phyloP scores from a whole-genome alignment of 2,113 vertebrate species.

The Indri indri region DNA sequence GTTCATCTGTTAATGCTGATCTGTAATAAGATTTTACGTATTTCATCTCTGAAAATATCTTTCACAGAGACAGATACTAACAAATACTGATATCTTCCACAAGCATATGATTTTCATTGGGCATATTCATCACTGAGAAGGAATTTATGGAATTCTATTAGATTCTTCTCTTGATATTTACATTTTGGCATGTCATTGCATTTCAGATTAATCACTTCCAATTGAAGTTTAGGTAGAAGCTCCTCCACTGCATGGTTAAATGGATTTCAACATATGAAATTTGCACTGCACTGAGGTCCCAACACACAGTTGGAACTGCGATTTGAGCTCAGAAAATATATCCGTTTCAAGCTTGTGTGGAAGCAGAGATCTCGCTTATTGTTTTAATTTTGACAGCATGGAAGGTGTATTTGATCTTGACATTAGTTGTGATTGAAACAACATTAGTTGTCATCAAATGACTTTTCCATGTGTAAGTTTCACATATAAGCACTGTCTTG shows the following conservation, averaged over 20 bases:
- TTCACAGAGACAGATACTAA: background rate
- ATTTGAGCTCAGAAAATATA: background rate
- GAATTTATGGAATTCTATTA: background rate
- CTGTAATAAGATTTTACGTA: background rate
- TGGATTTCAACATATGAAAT: background rate
- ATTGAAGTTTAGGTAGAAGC: background rate
- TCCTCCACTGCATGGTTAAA: background rate
- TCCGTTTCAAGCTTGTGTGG: background rate
- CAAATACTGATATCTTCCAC: background rate
- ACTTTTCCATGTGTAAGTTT: background rate
- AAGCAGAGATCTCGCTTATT: background rate
- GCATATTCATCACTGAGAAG: background rate
- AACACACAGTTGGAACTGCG: background rate
- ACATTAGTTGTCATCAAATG: background rate
- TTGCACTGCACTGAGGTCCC: background rate
- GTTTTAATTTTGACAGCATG: background rate
- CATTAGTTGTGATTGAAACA: background rate
- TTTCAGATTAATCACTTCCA: background rate
- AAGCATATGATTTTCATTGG: background rate
- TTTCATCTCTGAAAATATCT: slow-evolving; percentile 5
- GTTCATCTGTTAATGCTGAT: background rate
- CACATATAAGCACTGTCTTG: background rate
- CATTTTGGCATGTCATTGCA: background rate
- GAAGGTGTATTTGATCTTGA: background rate
- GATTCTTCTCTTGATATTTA: background rate